Percentiles rank a stretch among this genome's conserved stretches.
These are phyloP conservation scores for Melanerpes formicivorus DNA, from an alignment of 2,113 vertebrate species.

Conservation along the genomic window DNA sequence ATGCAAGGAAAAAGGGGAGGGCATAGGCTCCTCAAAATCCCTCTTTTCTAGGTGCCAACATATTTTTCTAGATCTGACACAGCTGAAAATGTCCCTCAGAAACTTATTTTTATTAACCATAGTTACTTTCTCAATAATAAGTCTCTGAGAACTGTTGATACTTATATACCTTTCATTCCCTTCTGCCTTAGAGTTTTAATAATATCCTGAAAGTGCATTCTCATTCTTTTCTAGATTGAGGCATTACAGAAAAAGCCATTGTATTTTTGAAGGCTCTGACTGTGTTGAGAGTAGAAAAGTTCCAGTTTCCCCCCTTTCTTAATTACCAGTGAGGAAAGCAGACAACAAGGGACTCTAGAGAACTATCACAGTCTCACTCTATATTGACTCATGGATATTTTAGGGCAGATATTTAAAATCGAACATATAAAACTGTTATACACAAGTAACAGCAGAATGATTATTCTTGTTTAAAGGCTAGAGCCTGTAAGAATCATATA, in stretches of 20 bases:
- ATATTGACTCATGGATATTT: background rate
- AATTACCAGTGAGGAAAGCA: background rate
- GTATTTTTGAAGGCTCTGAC: background rate
- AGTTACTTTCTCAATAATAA: background rate
- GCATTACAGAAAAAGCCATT: background rate
- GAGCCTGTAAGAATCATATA: background rate
- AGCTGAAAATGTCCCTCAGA: fast-evolving
- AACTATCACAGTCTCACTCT: background rate
- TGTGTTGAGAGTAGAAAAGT: background rate
- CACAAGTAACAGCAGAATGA: background rate
- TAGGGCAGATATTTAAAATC: background rate
- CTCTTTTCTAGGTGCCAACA: background rate
- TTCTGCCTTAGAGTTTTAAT: background rate
- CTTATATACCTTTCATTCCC: background rate
- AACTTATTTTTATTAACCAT: no score
- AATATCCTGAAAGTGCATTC: background rate
- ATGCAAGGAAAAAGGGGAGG: background rate
- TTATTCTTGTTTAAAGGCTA: background rate
- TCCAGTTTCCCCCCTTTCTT: fast-evolving
- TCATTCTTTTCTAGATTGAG: background rate
- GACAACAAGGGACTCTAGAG: background rate
- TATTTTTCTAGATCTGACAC: background rate
- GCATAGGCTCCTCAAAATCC: background rate
- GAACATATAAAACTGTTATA: background rate
- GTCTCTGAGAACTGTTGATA: background rate